phyloP scores from a whole-genome alignment of 1,140 invertebrate species.

The Bilobella aurantiaca region DNA sequence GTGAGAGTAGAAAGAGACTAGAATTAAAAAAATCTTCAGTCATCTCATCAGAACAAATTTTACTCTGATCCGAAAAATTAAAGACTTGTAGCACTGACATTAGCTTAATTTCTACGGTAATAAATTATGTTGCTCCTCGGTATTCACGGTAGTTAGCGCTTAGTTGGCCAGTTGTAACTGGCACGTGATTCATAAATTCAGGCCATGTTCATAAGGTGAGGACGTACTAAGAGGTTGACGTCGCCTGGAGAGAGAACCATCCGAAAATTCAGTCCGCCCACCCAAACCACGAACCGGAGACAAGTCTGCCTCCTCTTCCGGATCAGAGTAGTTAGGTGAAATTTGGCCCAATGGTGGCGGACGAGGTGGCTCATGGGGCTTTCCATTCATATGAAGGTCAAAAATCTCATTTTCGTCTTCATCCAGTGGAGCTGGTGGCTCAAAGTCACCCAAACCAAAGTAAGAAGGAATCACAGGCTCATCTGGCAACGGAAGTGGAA shows the following conservation, averaged over 20 bases:
- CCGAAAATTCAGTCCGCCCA: conserved; percentile 15
- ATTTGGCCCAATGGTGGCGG: conserved; percentile 24
- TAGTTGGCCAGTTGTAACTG: too few species aligned
- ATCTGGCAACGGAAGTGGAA: conserved; percentile 19
- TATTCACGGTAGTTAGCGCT: too few species aligned
- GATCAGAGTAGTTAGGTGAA: conserved; percentile 21
- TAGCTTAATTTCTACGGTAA: too few species aligned
- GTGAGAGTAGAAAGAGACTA: too few species aligned
- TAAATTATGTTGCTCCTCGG: too few species aligned
- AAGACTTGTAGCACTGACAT: too few species aligned
- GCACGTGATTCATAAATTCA: too few species aligned
- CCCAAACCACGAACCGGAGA: conserved; percentile 11
- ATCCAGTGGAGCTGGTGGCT: conserved; percentile 29
- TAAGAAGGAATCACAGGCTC: conserved; percentile 27
- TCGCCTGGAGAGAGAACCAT: conserved; percentile 25
- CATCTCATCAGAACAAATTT: too few species aligned
- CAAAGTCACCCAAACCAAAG: conserved; percentile 26
- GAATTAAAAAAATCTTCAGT: too few species aligned
- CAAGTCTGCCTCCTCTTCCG: conserved; percentile 15
- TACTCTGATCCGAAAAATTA: too few species aligned
- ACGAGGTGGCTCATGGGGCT: conserved; percentile 1
- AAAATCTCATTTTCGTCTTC: conserved; percentile 15
- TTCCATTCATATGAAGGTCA: not conserved
- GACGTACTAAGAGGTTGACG: too few species aligned
- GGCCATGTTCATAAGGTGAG: too few species aligned